Percentiles rank a stretch among this genome's conserved stretches.
Evolutionary conservation across 2,797 vertebrate genomes (phyloP).

Genomic region (Gambelia wislizenii): DNA sequence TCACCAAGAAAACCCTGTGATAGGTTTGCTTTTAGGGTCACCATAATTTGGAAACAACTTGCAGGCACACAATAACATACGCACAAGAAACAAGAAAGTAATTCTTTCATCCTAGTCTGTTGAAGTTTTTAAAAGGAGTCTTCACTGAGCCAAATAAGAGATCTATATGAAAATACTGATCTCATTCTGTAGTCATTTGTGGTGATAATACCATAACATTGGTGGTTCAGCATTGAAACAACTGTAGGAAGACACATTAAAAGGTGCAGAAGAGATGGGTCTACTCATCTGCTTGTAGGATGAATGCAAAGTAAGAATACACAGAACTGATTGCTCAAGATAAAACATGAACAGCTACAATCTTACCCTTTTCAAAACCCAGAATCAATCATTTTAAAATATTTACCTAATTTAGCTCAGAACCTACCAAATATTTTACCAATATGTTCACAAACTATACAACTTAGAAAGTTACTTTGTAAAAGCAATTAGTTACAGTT

Average conservation of each 20-base stretch:
- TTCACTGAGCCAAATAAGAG: not conserved
- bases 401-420: not conserved
- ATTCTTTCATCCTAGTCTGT: not conserved
- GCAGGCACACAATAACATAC: no score
- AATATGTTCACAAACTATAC: no score
- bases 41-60: no score
- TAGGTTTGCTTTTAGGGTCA: no score
- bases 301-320: not conserved
- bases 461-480: no score
- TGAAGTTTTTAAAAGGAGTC: not conserved
- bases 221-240: not conserved
- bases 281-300: not conserved
- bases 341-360: not conserved
- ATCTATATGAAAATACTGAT: not conserved
- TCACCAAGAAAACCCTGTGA: no score
- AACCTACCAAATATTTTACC: no score
- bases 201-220: not conserved
- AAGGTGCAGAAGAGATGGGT: not conserved
- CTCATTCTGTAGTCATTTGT: not conserved
- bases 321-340: not conserved
- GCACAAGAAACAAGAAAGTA: not conserved
- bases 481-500: no score
- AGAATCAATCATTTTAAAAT: not conserved
- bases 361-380: not conserved
- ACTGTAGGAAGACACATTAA: not conserved